Evolutionary conservation across 2,797 vertebrate species (phyloP).

Genomic region (Malurus splendens): DNA sequence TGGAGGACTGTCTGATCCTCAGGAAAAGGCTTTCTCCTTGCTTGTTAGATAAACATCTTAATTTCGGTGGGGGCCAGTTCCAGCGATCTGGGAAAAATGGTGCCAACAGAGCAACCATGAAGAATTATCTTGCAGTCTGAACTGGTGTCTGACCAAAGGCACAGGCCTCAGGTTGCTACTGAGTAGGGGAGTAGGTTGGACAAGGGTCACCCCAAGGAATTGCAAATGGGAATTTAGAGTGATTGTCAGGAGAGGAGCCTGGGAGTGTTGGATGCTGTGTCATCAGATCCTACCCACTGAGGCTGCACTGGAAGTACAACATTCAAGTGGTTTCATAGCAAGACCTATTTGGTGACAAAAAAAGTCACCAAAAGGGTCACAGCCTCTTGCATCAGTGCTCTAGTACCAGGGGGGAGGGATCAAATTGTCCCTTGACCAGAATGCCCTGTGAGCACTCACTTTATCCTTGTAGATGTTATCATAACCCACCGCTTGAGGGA

Average conservation of each 20-base stretch:
- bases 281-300: neutral
- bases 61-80: neutral
- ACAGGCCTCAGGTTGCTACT: neutral
- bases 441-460: neutral
- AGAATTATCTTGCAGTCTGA: neutral
- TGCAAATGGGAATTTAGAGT: neutral
- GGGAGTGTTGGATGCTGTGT: neutral
- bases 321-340: neutral
- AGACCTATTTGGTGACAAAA: neutral
- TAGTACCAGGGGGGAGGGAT: neutral
- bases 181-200: neutral
- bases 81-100: neutral
- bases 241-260: neutral
- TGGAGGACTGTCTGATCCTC: neutral
- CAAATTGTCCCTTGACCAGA: neutral
- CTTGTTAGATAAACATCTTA: neutral
- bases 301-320: too few relatives aligned
- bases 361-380: neutral
- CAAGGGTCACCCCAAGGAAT: neutral
- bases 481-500: constrained; percentile 79
- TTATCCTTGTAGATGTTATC: constrained; percentile 69
- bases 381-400: neutral
- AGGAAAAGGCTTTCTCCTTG: neutral
- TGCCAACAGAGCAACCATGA: fast-evolving
- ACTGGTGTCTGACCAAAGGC: neutral